These are phyloP conservation scores for Trichoplusia ni DNA, from an alignment of 1,140 invertebrate species.

Conservation along the genomic window DNA sequence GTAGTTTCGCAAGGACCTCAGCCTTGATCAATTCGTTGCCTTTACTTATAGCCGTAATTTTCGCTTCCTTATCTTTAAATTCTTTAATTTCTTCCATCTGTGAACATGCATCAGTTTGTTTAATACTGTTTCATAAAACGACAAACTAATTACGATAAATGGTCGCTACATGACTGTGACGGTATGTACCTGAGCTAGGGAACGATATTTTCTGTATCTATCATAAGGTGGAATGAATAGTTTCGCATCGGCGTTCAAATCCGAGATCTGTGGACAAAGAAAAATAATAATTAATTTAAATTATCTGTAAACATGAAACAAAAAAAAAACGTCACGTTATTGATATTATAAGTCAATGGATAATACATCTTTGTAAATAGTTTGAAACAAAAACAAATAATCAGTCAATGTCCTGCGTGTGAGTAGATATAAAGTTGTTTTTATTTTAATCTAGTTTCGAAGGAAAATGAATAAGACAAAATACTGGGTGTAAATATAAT, in stretches of 20 bases:
- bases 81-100: conserved; percentile 64
- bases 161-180: background rate
- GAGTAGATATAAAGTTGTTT: no score
- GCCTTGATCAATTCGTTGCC: conserved; percentile 62
- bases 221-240: conserved; percentile 63
- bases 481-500: no score
- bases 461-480: background rate
- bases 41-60: conserved; percentile 57
- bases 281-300: background rate
- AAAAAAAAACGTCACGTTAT: no score
- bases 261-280: conserved; percentile 50
- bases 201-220: conserved; percentile 61
- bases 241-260: conserved; percentile 55
- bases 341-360: no score
- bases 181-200: conserved; percentile 54
- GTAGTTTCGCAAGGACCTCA: conserved; percentile 58
- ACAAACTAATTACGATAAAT: background rate
- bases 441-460: no score
- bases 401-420: no score
- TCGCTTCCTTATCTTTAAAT: conserved; percentile 61
- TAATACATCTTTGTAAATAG: no score
- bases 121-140: background rate
- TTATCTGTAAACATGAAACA: no score
- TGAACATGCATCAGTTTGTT: conserved; percentile 20
- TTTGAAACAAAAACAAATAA: no score